Conservation (phyloP, 2,888 invertebrate genomes). For the Drosophila recens region DNA sequence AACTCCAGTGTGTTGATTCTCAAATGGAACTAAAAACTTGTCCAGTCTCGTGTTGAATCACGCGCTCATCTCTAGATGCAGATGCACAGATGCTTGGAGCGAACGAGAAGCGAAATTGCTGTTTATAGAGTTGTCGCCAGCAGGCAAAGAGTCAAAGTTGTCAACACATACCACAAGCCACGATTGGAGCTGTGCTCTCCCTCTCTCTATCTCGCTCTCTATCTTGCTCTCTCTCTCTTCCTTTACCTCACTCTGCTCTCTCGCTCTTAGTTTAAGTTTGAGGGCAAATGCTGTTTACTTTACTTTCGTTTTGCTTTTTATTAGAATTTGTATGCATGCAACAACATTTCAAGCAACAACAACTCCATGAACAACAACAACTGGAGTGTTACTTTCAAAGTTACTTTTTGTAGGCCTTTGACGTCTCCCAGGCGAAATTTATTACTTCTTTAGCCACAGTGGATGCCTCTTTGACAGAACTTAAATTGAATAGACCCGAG, state of each 20-base stretch:
- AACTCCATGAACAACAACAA: constrained; percentile 8
- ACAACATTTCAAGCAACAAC: constrained; percentile 7
- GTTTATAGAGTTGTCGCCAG: constrained; percentile 65
- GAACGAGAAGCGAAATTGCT: constrained; percentile 56
- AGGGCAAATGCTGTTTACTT: constrained; percentile 61
- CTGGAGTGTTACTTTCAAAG: constrained; percentile 18
- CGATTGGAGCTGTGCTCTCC: constrained; percentile 42
- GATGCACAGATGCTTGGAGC: constrained; percentile 28
- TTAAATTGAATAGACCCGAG: constrained; percentile 53
- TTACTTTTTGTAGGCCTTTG: constrained; percentile 33
- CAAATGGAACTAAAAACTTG: no score
- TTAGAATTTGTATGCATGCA: constrained; percentile 47
- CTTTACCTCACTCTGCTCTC: not conserved
- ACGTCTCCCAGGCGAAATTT: constrained; percentile 46
- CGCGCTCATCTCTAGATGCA: constrained; percentile 20
- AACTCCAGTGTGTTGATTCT: not conserved
- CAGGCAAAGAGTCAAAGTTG: constrained; percentile 64
- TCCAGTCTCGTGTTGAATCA: not conserved
- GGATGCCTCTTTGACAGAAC: constrained; percentile 58
- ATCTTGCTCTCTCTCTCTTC: not conserved
- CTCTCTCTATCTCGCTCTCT: not conserved
- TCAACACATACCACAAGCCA: constrained; percentile 63
- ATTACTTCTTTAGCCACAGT: constrained; percentile 57
- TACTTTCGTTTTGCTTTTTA: constrained; percentile 63
- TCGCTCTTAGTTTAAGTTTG: constrained; percentile 23